Conservation (phyloP, 2,888 invertebrate species). For the Gasteruption jaculator region DNA sequence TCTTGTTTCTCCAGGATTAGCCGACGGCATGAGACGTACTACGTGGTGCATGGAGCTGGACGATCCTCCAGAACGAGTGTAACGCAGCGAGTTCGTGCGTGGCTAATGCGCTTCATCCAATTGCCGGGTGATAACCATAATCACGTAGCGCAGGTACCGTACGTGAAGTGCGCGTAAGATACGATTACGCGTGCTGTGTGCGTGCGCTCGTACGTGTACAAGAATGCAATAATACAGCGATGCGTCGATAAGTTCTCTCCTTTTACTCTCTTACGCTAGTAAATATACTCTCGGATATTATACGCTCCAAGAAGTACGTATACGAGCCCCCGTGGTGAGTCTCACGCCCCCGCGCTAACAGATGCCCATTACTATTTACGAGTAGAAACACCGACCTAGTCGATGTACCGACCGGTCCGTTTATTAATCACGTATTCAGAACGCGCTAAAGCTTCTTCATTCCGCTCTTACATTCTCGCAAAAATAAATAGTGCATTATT, state of each 20-base stretch:
- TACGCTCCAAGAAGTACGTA: conserved; percentile 5
- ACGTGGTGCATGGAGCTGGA: no score
- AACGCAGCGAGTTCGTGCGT: conserved; percentile 34
- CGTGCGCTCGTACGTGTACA: conserved; percentile 16
- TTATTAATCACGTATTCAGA: conserved; percentile 14
- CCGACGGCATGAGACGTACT: no score
- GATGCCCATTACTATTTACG: conserved; percentile 36
- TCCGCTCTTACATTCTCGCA: no score
- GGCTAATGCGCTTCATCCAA: conserved; percentile 39
- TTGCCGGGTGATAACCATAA: conserved; percentile 39
- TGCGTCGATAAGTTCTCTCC: conserved; percentile 19
- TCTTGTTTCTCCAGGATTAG: no score
- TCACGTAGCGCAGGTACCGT: conserved; percentile 25
- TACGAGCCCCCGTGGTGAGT: conserved; percentile 29
- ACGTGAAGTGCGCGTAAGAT: conserved; percentile 13
- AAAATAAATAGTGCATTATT: no score
- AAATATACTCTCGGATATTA: background rate
- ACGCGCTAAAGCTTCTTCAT: no score
- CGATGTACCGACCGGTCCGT: conserved; percentile 11
- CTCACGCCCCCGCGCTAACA: conserved; percentile 37
- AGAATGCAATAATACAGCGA: conserved; percentile 23
- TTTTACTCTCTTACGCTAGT: conserved; percentile 4
- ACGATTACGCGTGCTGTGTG: conserved; percentile 20
- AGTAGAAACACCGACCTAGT: conserved; percentile 27
- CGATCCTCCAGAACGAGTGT: no score